Base-by-base conservation (phyloP, 2,888 invertebrate genomes). In the Cabera pusaria region DNA sequence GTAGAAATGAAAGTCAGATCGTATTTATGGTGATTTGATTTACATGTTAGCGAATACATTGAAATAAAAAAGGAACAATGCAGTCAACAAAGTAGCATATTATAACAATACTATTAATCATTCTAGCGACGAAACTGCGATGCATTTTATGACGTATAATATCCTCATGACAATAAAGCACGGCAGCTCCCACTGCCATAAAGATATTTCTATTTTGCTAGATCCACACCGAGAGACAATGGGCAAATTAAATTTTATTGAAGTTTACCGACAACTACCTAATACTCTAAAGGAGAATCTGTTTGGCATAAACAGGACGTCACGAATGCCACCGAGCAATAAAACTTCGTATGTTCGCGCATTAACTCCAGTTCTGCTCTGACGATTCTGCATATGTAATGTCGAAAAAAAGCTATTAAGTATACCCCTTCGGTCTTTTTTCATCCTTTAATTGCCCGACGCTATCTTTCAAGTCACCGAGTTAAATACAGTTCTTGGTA, bases 181-280 rank as follows among this genome's bases (percentile, higher is more conserved):
- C 34, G 32, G 47, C 35, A 24, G 41, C 49, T 40, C 6, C 17
- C 17, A 16, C 14, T 22, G 18, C 43, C 39, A 42, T 47, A 42
- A 43, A 44, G 25, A 21, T 49, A 44, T 50, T 49, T 46, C 32
- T 50, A 48, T 57, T 55, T 54, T 46, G 46, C 56, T 51, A 37
- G 41, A 36, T 34, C 38, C 21, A 41, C 46, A 54, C 50, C 54
- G 52, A 53, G 49, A 69, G 66, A 82, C 79, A 84, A 83, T 76
- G 68, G 75, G 56, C 61, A 60, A 78, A 82, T 85, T 80, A 81
- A 79, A 80, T 78, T 84, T 83, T 82, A 83, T 84, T 70, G 69
- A 72, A 67, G 64, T 62, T 55, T 59, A 57, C 64, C 69, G 72
- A 59, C 64, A 59, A 78, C 80, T 74, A 72, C 77, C 62, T 73